Conservation (phyloP, 2,888 invertebrate species). For the Syrista parreyssii region DNA sequence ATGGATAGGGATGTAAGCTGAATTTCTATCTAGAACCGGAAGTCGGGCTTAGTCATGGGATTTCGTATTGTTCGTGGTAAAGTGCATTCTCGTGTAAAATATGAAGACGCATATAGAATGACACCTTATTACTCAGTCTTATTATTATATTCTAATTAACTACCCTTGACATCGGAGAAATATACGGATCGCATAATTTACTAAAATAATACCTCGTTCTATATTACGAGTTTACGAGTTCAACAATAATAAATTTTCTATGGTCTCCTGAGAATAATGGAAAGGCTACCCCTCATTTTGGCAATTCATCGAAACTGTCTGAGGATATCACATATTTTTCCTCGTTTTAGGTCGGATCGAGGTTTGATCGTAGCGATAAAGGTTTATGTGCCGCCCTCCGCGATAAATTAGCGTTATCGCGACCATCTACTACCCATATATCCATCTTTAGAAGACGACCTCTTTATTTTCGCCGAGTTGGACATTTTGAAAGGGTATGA, state of each 20-base stretch:
- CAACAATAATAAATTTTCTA: neutral
- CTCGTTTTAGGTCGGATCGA: neutral
- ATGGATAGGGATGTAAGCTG: slow-evolving; percentile 6
- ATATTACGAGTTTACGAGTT: neutral
- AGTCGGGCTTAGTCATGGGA: slow-evolving; percentile 21
- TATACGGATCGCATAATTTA: neutral
- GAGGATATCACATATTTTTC: neutral
- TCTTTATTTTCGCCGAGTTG: slow-evolving; percentile 19
- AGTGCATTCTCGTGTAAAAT: slow-evolving; percentile 20
- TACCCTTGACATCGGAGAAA: neutral
- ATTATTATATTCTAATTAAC: neutral
- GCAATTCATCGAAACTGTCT: neutral
- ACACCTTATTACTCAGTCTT: neutral
- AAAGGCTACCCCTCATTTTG: neutral
- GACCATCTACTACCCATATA: neutral
- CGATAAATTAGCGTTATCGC: slow-evolving; percentile 18
- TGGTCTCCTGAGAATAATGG: neutral
- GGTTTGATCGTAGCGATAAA: slow-evolving; percentile 1
- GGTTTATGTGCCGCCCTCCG: neutral
- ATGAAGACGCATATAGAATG: neutral
- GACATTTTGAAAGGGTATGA: slow-evolving; percentile 21
- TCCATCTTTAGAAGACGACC: slow-evolving; percentile 1
- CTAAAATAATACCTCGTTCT: neutral
- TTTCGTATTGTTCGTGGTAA: slow-evolving; percentile 12
- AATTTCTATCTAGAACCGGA: slow-evolving; percentile 16